Evolutionary conservation across 2,888 invertebrate genomes (phyloP).

Genomic region (Parapristionchus giblindavisi): DNA sequence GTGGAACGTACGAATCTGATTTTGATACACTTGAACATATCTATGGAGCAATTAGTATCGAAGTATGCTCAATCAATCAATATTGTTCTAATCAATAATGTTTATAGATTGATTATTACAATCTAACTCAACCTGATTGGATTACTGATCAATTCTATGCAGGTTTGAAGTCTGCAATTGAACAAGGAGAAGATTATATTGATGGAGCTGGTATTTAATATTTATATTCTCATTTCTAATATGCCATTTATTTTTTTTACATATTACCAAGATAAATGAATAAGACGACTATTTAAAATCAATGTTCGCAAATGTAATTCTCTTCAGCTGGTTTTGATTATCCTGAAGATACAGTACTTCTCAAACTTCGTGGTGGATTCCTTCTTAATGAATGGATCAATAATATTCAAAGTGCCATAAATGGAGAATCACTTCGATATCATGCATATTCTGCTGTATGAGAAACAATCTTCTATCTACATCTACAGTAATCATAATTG

Average conservation of each 20-base stretch:
- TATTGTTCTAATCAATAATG: not conserved
- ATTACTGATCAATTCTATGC: constrained; percentile 21
- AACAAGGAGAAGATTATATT: constrained; percentile 24
- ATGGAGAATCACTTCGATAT: constrained; percentile 21
- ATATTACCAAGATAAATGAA: too few relatives aligned
- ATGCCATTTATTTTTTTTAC: too few relatives aligned
- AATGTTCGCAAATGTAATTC: too few relatives aligned
- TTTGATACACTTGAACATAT: constrained; percentile 18
- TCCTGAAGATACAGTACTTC: constrained; percentile 38
- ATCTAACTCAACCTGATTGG: constrained; percentile 27
- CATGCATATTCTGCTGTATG: constrained; percentile 41
- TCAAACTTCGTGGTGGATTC: constrained; percentile 39
- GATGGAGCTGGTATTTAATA: constrained; percentile 14
- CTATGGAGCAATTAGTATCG: constrained; percentile 2
- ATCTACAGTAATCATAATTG: not conserved
- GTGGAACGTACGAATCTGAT: not conserved
- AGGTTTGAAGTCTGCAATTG: constrained; percentile 12
- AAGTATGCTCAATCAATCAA: not conserved
- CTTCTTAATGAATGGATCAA: constrained; percentile 41
- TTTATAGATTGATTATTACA: constrained; percentile 17
- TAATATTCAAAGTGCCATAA: constrained; percentile 34
- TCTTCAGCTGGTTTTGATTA: constrained; percentile 43
- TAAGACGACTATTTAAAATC: too few relatives aligned
- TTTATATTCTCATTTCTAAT: too few relatives aligned
- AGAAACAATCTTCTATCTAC: not conserved